Conservation (phyloP, 1,140 invertebrate genomes). For the Drosophila subpulchrella region DNA sequence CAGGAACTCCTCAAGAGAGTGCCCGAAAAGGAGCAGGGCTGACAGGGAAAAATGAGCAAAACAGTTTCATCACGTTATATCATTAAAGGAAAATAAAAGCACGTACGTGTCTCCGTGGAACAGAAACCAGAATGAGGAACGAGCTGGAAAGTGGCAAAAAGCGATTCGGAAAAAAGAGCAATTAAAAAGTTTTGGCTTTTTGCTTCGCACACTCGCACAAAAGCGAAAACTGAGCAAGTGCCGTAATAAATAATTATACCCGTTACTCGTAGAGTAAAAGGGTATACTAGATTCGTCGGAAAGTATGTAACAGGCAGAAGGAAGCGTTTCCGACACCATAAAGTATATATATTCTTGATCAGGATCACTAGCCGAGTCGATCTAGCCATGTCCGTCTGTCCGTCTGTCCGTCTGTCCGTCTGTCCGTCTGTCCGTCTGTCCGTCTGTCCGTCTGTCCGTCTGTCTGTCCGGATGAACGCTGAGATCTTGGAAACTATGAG, state of each 20-base stretch:
- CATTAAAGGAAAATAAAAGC: conserved; percentile 73
- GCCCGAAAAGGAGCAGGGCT: neutral
- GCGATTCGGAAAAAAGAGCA: conserved; percentile 65
- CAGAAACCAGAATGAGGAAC: conserved; percentile 34
- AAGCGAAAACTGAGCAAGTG: conserved; percentile 25
- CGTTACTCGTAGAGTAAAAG: too few relatives aligned
- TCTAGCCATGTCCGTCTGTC: too few relatives aligned
- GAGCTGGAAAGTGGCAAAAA: conserved; percentile 50
- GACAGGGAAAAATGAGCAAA: conserved; percentile 13
- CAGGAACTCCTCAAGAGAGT: conserved; percentile 15
- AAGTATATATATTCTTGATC: too few relatives aligned
- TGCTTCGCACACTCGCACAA: conserved; percentile 28
- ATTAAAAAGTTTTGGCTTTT: conserved; percentile 71
- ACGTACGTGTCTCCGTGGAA: conserved; percentile 67
- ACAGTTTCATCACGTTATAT: conserved; percentile 69
- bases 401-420: too few relatives aligned
- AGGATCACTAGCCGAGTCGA: too few relatives aligned
- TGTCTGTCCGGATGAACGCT: too few relatives aligned
- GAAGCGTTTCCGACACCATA: too few relatives aligned
- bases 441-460: too few relatives aligned
- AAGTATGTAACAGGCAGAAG: too few relatives aligned
- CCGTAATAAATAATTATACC: conserved; percentile 77
- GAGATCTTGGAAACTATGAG: too few relatives aligned
- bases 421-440: too few relatives aligned
- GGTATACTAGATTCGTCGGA: too few relatives aligned